Conservation (phyloP, 2,888 invertebrate genomes). For the Synanthedon vespiformis region DNA sequence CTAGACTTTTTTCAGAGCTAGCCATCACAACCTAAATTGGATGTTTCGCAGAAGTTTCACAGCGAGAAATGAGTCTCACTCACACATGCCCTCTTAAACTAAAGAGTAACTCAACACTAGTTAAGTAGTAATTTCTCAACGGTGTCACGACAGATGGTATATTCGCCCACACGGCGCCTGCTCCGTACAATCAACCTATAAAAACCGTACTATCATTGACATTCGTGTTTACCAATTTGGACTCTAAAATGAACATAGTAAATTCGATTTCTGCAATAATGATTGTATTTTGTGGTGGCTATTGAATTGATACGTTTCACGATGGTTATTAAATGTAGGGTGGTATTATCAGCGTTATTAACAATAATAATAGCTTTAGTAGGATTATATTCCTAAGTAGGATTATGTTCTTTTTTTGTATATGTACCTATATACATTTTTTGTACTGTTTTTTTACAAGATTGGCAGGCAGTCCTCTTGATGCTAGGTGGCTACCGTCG, state of each 20-base stretch:
- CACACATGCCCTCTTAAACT: neutral
- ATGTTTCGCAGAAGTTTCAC: too few species aligned
- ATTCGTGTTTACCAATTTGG: neutral
- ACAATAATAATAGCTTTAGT: too few species aligned
- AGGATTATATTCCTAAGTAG: too few species aligned
- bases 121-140: conserved; percentile 21
- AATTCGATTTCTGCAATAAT: neutral
- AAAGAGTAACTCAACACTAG: neutral
- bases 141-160: conserved; percentile 43
- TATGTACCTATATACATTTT: too few species aligned
- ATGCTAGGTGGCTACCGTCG: too few species aligned
- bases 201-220: neutral
- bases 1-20: too few species aligned
- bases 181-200: neutral
- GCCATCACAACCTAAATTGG: too few species aligned
- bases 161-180: conserved; percentile 51
- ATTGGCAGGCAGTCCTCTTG: too few species aligned
- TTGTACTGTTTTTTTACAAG: too few species aligned
- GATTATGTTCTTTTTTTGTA: too few species aligned
- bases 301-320: neutral
- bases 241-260: neutral
- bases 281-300: neutral
- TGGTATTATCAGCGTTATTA: conserved; percentile 16
- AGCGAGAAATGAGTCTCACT: neutral
- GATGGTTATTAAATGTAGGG: conserved; percentile 9